These are phyloP conservation scores for Pachliopta kotzebuea DNA, from an alignment of 2,888 invertebrate species.

Conservation along the genomic window DNA sequence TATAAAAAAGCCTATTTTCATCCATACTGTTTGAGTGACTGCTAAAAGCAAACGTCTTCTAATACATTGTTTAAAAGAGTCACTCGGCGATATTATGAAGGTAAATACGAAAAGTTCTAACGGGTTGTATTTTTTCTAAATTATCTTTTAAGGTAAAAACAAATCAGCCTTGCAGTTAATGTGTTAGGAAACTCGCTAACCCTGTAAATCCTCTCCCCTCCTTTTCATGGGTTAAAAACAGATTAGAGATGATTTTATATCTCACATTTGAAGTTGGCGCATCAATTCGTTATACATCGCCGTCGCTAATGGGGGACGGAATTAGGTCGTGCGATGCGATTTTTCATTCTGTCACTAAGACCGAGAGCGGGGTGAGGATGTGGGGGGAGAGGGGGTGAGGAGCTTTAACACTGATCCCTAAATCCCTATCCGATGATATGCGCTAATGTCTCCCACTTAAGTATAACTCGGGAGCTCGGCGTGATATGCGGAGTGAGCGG, in stretches of 20 bases:
- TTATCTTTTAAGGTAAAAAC: no score
- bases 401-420: conserved; percentile 32
- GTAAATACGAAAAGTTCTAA: no score
- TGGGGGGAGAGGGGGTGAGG: conserved; percentile 27
- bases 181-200: no score
- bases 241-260: no score
- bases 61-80: no score
- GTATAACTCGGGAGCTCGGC: neutral
- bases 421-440: conserved; percentile 20
- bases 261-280: conserved; percentile 15
- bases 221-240: no score
- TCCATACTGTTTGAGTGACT: no score
- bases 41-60: no score
- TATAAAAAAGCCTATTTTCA: neutral
- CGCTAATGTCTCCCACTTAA: conserved; percentile 21
- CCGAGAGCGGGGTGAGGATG: neutral
- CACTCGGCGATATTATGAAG: no score
- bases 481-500: neutral
- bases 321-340: conserved; percentile 51
- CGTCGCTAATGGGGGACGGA: conserved; percentile 42
- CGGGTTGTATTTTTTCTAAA: no score
- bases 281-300: conserved; percentile 34
- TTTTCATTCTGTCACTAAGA: conserved; percentile 58
- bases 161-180: no score
- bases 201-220: no score